phyloP scores from a whole-genome alignment of 2,888 invertebrate species.

The Didymodactylos carnosus region DNA sequence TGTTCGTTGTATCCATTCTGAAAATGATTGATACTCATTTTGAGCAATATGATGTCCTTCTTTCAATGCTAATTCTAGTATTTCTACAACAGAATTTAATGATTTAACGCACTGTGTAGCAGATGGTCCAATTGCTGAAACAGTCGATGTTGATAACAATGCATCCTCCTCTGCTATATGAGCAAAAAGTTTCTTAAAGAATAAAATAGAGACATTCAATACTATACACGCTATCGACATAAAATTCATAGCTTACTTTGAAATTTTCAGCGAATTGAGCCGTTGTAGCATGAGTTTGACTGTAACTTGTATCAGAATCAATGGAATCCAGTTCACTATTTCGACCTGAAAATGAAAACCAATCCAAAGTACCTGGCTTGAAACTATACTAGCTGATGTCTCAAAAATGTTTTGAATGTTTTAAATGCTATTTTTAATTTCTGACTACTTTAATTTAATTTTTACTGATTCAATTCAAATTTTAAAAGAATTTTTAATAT shows the following conservation, averaged over 20 bases:
- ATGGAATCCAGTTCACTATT: background rate
- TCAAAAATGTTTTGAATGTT: no score
- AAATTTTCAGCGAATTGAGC: background rate
- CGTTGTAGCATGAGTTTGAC: background rate
- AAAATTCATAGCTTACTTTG: background rate
- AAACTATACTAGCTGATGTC: no score
- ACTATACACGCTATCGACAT: no score
- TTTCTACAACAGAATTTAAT: background rate
- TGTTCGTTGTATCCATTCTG: background rate
- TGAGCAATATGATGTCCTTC: background rate
- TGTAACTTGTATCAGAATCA: background rate
- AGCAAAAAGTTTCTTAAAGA: no score
- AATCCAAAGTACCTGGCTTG: no score
- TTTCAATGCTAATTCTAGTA: background rate
- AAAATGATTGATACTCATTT: background rate
- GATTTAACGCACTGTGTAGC: background rate
- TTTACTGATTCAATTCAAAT: no score
- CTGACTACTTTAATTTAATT: no score
- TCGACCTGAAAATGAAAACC: no score
- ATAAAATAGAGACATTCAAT: no score
- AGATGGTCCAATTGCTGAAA: no score
- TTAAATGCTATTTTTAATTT: no score
- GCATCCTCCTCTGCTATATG: background rate
- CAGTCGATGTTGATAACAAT: background rate
- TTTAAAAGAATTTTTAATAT: no score